Evolutionary conservation across 2,113 vertebrate species (phyloP).

Genomic region (Platysternon megacephalum): DNA sequence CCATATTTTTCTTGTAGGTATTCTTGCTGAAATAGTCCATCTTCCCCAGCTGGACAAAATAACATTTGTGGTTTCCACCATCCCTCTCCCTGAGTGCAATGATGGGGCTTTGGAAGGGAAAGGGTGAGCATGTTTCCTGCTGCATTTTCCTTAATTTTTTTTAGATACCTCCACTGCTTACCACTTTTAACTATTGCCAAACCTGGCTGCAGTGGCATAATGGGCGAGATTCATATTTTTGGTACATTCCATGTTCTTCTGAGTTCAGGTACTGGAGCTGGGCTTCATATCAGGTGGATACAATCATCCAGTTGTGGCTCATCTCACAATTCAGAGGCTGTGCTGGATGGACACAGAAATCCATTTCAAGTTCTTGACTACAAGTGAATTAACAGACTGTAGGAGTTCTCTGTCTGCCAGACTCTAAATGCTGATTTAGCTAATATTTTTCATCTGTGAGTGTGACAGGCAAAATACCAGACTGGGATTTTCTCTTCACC

Average conservation of each 20-base stretch:
- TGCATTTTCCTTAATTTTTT: background rate
- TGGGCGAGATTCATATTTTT: rapidly evolving
- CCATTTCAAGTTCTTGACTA: background rate
- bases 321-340: background rate
- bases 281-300: background rate
- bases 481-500: background rate
- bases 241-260: background rate
- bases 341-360: background rate
- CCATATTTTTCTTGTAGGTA: background rate
- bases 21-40: background rate
- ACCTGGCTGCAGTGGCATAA: background rate
- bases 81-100: background rate
- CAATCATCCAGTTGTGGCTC: background rate
- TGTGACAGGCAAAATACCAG: background rate
- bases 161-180: background rate
- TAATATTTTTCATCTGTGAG: background rate
- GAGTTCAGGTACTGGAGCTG: background rate
- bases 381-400: background rate
- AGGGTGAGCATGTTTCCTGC: background rate
- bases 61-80: background rate
- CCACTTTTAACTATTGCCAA: background rate
- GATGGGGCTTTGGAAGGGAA: background rate
- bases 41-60: background rate
- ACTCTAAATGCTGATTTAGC: background rate
- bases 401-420: background rate